Conservation (phyloP, 2,888 invertebrate species). For the Girardia tigrina region DNA sequence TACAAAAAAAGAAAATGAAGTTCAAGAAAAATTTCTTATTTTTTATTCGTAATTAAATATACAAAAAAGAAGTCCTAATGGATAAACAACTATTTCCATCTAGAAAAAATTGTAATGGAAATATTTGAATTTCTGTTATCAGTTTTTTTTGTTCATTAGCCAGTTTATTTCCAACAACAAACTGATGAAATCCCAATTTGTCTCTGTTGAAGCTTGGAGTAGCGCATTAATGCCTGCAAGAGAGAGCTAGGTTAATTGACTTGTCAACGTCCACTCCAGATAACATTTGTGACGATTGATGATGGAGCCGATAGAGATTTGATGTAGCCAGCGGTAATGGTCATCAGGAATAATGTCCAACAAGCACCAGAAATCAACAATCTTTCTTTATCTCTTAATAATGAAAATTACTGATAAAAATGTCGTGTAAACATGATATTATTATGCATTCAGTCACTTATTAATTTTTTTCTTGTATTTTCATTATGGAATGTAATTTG, state of each 20-base stretch:
- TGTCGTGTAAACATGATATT: background rate
- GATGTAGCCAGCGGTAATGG: background rate
- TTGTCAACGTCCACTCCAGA: conserved; percentile 23
- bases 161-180: background rate
- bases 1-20: no score
- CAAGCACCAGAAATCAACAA: background rate
- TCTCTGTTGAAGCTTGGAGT: conserved; percentile 1
- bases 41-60: no score
- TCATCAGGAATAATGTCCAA: background rate
- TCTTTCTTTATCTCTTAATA: background rate
- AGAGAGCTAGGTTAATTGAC: conserved; percentile 11
- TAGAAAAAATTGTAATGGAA: no score
- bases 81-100: no score
- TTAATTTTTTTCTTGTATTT: no score
- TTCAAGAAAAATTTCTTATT: no score
- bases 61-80: no score
- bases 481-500: no score
- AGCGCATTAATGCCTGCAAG: background rate
- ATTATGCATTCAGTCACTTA: conserved; percentile 15
- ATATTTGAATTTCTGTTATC: no score
- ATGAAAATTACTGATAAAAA: background rate
- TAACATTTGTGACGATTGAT: conserved; percentile 17
- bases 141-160: no score
- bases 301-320: conserved; percentile 15
- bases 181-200: conserved; percentile 16